A percentile compares a stretch with the other conserved stretches of the same genome.
Evolutionary conservation across 2,113 vertebrate genomes (phyloP).

Genomic region (Casuarius casuarius): DNA sequence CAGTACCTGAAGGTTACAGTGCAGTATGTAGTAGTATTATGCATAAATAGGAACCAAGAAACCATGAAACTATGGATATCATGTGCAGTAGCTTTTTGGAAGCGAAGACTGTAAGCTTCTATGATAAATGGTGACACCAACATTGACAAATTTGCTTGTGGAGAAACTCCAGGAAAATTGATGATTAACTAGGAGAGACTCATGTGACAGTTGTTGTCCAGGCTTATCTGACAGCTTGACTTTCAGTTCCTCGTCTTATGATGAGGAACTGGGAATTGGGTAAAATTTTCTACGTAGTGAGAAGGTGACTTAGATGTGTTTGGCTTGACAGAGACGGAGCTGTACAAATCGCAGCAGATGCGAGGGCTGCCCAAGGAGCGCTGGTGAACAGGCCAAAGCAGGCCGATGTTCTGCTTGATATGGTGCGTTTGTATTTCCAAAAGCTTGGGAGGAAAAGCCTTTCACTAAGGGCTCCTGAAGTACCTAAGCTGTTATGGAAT

Average conservation of each 20-base stretch:
- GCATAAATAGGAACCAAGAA: background rate
- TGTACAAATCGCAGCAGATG: background rate
- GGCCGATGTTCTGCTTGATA: background rate
- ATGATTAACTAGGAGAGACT: background rate
- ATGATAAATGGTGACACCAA: background rate
- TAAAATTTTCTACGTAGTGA: background rate
- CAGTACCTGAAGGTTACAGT: background rate
- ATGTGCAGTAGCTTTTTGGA: background rate
- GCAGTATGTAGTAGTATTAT: background rate
- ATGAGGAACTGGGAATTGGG: background rate
- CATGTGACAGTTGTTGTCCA: background rate
- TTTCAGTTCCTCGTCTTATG: background rate
- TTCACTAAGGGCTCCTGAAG: background rate
- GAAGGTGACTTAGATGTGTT: background rate
- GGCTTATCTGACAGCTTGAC: background rate
- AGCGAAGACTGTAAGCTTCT: background rate
- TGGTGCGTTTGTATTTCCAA: background rate
- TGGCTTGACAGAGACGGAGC: background rate
- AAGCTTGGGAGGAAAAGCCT: background rate
- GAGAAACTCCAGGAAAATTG: background rate
- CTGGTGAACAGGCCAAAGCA: background rate
- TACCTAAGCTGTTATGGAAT: background rate
- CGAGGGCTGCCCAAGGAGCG: too few relatives aligned
- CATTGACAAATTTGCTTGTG: background rate
- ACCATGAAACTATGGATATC: too few relatives aligned